Base-by-base conservation (phyloP, 2,888 invertebrate species). In the Himalopsyche japonica region DNA sequence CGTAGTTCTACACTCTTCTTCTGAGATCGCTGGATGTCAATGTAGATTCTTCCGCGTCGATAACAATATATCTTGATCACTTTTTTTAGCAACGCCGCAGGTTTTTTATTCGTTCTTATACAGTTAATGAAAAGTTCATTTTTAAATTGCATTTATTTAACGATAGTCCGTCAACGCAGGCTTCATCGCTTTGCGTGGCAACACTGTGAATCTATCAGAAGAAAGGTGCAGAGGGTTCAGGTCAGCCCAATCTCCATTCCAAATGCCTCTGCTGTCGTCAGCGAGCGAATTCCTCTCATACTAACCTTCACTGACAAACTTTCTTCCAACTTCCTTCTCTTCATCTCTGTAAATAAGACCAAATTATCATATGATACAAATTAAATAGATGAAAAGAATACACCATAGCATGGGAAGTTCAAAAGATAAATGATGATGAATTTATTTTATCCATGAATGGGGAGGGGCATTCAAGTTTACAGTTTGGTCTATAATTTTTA, bases 301-400 rank as follows among this genome's bases (percentile, higher is more conserved):
- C 95, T 95, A 94, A 97, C 96, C 96, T 97, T 97, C 93, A 95
- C 94, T 90, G 94, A 94, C 89, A 91, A 90, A 91, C 94, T 92
- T 91, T 92, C 93, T 91, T 97, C 97, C 92, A 96, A 90, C 94
- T 97, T 97, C 92, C 97, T 95, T 91, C 97, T 94, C 93, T 97
- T 97, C 89, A 94, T 93, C 91, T 97, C 97, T 95, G 92, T 30
- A 89, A 91, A 87, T 88, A 82, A 49, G 6, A 79, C 30, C 43
- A 57, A 57, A 57, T 79, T 34, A 83, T 34, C 18, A 37, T 49
- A 47, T 24, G 15, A 43, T 43, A 3, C 43, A 43, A 43, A 43
- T 43, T 43, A 15, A 12, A 43, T 43, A 43, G 43, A 43, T 15
- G 3, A 12, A 43, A 43, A 43, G 15, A 43, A 43, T 15, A 43